These are phyloP conservation scores for Rhynchomys soricoides DNA, from an alignment of 2,113 vertebrate genomes.

Conservation along the genomic window DNA sequence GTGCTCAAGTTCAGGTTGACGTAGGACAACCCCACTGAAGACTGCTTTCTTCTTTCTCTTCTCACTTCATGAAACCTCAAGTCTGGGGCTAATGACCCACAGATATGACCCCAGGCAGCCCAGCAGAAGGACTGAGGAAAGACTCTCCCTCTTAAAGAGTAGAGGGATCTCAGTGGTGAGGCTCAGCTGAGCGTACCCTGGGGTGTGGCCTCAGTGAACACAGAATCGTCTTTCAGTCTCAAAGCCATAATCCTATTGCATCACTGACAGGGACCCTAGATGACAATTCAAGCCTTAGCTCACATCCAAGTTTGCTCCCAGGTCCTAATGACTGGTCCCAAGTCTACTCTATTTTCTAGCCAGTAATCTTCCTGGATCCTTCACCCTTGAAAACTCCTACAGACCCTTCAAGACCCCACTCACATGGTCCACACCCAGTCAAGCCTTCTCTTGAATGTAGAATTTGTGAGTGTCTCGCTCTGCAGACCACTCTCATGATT, in stretches of 20 bases:
- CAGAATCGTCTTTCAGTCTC: not conserved
- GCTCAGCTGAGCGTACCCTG: not conserved
- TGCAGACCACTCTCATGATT: accelerated
- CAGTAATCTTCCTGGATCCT: not conserved
- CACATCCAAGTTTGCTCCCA: not conserved
- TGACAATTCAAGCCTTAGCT: not conserved
- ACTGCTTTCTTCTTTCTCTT: not conserved
- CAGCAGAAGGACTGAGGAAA: too few relatives aligned
- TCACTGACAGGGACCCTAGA: not conserved
- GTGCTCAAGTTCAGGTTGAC: not conserved
- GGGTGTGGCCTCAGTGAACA: not conserved
- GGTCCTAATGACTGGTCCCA: not conserved
- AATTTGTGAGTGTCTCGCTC: not conserved
- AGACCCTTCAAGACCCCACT: not conserved
- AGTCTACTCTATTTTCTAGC: not conserved
- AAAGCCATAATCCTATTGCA: not conserved
- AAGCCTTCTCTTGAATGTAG: not conserved
- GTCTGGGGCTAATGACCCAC: not conserved
- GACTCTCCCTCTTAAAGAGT: not conserved
- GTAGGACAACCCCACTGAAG: accelerated
- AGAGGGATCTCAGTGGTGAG: not conserved
- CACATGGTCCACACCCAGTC: not conserved
- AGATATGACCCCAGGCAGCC: accelerated
- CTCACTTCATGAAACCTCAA: not conserved
- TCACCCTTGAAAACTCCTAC: not conserved